Conservation (phyloP, 1,140 invertebrate species). For the Telenomus remus region DNA sequence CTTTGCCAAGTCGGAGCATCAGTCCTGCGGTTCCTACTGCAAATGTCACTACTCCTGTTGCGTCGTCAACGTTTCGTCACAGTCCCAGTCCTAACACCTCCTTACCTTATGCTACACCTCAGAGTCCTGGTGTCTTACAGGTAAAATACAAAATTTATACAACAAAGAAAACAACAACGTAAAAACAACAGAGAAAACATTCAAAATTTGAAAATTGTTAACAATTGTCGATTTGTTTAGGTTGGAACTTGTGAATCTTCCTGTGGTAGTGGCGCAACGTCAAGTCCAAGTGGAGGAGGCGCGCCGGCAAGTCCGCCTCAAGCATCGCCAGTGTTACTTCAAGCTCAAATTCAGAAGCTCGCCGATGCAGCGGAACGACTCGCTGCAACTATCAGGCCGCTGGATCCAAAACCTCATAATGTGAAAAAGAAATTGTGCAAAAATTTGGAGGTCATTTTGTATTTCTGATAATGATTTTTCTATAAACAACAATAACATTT, state of each 20-base stretch:
- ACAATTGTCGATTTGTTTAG: constrained; percentile 56
- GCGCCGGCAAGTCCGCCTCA: constrained; percentile 79
- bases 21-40: constrained; percentile 68
- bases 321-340: constrained; percentile 85
- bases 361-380: constrained; percentile 88
- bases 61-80: constrained; percentile 66
- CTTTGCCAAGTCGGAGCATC: constrained; percentile 67
- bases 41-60: constrained; percentile 66
- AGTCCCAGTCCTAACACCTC: constrained; percentile 67
- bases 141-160: constrained; percentile 48
- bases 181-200: too few relatives aligned
- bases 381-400: constrained; percentile 86
- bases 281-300: constrained; percentile 70
- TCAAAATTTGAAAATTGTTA: too few relatives aligned
- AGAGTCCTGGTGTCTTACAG: constrained; percentile 70
- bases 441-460: constrained; percentile 84
- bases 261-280: constrained; percentile 70
- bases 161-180: too few relatives aligned
- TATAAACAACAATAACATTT: too few relatives aligned
- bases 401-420: constrained; percentile 91
- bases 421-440: constrained; percentile 95
- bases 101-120: constrained; percentile 64
- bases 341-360: constrained; percentile 89
- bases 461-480: too few relatives aligned
- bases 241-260: constrained; percentile 72